A percentile compares a stretch with the other conserved stretches of the same genome.
These are phyloP conservation scores for Enteromius paludinosus DNA, from an alignment of 2,797 vertebrate species.

Conservation along the genomic window DNA sequence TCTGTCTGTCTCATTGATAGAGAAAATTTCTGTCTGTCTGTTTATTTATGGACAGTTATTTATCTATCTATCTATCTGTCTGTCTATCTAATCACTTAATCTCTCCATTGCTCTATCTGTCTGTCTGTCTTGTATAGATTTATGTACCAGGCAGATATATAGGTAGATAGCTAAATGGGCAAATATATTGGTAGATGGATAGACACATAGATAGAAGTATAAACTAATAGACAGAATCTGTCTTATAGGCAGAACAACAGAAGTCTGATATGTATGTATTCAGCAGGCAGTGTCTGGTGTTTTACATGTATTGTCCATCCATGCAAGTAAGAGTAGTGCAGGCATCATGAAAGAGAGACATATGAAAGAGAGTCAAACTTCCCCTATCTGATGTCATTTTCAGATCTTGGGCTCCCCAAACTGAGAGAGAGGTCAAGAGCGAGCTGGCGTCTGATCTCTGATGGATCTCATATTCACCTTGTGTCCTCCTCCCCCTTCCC, in stretches of 20 bases:
- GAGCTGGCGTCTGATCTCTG: constrained; percentile 51
- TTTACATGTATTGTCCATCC: constrained; percentile 62
- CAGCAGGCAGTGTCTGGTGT: constrained; percentile 47
- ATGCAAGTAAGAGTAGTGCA: constrained; percentile 57
- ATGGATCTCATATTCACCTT: constrained; percentile 61
- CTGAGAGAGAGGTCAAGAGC: constrained; percentile 58
- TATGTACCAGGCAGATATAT: no score
- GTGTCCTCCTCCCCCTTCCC: constrained; percentile 33
- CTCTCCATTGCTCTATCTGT: not conserved
- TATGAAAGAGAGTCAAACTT: constrained; percentile 59
- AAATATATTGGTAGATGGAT: not conserved
- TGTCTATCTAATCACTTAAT: no score
- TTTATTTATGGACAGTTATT: no score
- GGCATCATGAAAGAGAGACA: constrained; percentile 61
- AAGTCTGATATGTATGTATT: constrained; percentile 47
- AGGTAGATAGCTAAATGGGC: not conserved
- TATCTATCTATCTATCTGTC: not conserved
- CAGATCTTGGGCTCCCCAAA: constrained; percentile 53
- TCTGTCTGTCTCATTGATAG: not conserved
- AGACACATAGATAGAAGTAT: not conserved
- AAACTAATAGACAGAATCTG: constrained; percentile 12
- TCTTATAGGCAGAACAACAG: constrained; percentile 39
- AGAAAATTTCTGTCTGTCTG: not conserved
- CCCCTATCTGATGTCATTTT: constrained; percentile 64
- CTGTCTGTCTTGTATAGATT: no score